Base-by-base conservation (phyloP, 2,797 vertebrate genomes). In the Hydrolagus colliei region DNA sequence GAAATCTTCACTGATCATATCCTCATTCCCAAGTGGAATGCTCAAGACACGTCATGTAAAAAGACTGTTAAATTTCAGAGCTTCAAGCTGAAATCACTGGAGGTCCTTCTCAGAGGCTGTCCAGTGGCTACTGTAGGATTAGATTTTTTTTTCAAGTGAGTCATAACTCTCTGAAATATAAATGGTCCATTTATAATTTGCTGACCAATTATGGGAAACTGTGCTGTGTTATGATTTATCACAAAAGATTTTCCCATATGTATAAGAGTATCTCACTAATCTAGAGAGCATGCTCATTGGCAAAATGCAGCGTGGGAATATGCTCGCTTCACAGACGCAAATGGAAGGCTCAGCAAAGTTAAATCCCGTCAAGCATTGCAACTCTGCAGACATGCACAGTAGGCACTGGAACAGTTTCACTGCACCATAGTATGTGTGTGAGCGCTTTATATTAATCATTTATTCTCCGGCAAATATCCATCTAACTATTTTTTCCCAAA, bases 291-390 rank as follows among this genome's bases (percentile, higher is more conserved):
- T 71, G 65, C 65, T 84, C 79, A 84, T 63, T 71, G 79, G 4
- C 65, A 84, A 10, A 41, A 41, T 84, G 79, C 32, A 84, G 79
- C 65, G 79, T 84, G 79, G 79, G 79, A 84, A 84, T 71, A 67
- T 52, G 65, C 32, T 20, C 63, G 9, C 4, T 84, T 18, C 65
- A 82, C 10, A 67, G 79, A 27, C 67, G 16, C 62, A 32, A 80
- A 35, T 67, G 18, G 16, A 35, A 11, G 32, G 63, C 32, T 41
- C 2, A 68, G 22, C 13, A 68, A 22, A 68, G 41, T 68, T 68
- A 67, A 82, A 71, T 68, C 16, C 1, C 14, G 16, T 13, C 14
- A 71, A 5, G 65, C 32, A 67, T 71, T 84, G 79, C 67, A 84
- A 84, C 22, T 20, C 20, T 32, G 20, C 11, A 35, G 10, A 68